These are phyloP conservation scores for Aricia agestis DNA, from an alignment of 1,140 invertebrate species.

Conservation along the genomic window DNA sequence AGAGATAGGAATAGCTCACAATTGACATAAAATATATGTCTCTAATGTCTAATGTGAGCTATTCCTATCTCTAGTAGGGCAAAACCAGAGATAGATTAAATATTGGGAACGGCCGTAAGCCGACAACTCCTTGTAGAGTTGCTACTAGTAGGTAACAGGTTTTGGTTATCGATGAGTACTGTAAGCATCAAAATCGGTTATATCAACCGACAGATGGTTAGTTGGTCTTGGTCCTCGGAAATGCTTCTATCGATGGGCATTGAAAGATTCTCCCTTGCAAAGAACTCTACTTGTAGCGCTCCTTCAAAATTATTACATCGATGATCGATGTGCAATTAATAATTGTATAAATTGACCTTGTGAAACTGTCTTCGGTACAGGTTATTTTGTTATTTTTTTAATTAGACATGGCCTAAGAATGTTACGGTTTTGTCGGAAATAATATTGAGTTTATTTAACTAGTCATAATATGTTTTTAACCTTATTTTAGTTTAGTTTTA, in stretches of 20 bases:
- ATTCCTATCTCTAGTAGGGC: too few species aligned
- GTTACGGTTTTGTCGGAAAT: constrained; percentile 7
- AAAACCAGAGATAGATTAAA: too few species aligned
- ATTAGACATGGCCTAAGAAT: not conserved
- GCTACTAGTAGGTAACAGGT: not conserved
- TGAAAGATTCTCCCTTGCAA: not conserved
- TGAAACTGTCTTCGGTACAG: not conserved
- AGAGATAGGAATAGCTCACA: too few species aligned
- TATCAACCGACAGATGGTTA: too few species aligned
- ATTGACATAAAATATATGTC: too few species aligned
- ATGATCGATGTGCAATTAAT: too few species aligned
- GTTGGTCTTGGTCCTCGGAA: not conserved
- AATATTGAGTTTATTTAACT: not conserved
- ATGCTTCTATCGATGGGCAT: too few species aligned
- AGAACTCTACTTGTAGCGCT: not conserved
- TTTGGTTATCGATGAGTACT: too few species aligned
- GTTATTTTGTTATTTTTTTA: not conserved
- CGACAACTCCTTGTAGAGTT: not conserved
- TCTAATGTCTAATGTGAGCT: too few species aligned
- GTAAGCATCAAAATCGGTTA: too few species aligned
- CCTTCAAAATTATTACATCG: too few species aligned
- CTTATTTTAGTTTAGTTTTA: constrained; percentile 21
- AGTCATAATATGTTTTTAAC: constrained; percentile 1
- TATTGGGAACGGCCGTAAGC: too few species aligned
- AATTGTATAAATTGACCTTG: not conserved